A percentile compares a stretch with the other conserved stretches of the same genome.
phyloP scores from a whole-genome alignment of 2,888 invertebrate species.

The Plebejus melissa region DNA sequence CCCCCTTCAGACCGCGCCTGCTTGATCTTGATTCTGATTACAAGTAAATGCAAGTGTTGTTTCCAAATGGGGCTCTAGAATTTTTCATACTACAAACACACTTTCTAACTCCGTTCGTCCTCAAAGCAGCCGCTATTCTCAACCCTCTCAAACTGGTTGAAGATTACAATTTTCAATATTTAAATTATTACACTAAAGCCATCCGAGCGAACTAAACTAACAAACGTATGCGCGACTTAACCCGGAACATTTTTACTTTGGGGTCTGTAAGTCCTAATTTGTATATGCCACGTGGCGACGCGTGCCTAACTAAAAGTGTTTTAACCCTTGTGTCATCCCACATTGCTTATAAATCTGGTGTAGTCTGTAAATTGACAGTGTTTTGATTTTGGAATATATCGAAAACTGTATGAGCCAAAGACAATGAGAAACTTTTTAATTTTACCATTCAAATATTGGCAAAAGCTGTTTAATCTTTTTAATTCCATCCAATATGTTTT shows the following conservation, averaged over 20 bases:
- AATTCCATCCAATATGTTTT: not conserved
- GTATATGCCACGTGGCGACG: conserved; percentile 67
- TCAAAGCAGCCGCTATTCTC: not conserved
- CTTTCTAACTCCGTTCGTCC: not conserved
- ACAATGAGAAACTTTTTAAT: not conserved
- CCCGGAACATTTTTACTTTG: conserved; percentile 48
- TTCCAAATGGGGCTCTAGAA: too few species aligned
- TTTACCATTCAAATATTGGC: not conserved
- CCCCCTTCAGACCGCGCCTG: too few species aligned
- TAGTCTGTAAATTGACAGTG: conserved; percentile 20
- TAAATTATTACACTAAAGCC: conserved; percentile 50
- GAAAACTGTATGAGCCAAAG: not conserved
- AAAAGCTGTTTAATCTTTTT: too few species aligned
- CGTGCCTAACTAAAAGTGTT: conserved; percentile 46
- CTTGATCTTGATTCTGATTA: too few species aligned
- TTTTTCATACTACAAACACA: too few species aligned
- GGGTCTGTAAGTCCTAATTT: conserved; percentile 69
- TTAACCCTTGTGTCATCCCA: conserved; percentile 42
- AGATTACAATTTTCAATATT: conserved; percentile 37
- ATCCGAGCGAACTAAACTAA: conserved; percentile 58
- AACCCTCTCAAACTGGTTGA: not conserved
- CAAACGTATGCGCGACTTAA: conserved; percentile 71
- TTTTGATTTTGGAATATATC: conserved; percentile 25
- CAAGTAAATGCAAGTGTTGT: too few species aligned
- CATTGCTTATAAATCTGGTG: conserved; percentile 20